A percentile compares a stretch with the other conserved stretches of the same genome.
Evolutionary conservation across 2,888 invertebrate species (phyloP).

Genomic region (Tipula confusa): DNA sequence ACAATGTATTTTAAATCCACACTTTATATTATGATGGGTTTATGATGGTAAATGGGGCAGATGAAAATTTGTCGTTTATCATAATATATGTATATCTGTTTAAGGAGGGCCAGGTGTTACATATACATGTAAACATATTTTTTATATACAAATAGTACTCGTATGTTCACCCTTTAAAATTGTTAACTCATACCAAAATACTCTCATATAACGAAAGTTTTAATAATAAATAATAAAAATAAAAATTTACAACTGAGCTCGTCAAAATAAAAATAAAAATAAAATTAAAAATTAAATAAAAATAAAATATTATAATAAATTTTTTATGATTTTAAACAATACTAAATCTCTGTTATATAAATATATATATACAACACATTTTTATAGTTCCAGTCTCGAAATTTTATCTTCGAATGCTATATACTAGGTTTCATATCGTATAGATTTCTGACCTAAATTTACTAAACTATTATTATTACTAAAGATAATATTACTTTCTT

Average conservation of each 20-base stretch:
- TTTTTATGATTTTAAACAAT: background rate
- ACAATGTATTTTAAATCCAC: conserved; percentile 25
- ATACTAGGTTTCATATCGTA: background rate
- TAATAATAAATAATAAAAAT: background rate
- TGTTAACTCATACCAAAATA: background rate
- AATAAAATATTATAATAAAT: conserved; percentile 25
- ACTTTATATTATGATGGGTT: background rate
- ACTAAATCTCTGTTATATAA: too few relatives aligned
- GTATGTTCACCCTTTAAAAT: background rate
- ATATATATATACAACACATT: background rate
- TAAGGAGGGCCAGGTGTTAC: background rate
- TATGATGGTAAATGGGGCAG: background rate
- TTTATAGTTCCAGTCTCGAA: background rate
- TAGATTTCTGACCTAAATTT: background rate
- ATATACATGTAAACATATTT: too few relatives aligned
- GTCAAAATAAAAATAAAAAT: background rate
- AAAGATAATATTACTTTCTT: background rate
- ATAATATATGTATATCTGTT: background rate
- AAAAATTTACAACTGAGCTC: background rate
- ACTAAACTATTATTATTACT: background rate
- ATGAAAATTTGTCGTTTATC: background rate
- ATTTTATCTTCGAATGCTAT: background rate
- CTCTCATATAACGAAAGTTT: background rate
- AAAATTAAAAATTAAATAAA: conserved; percentile 9
- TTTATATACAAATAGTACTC: background rate